phyloP scores from a whole-genome alignment of 2,797 vertebrate species.

The Petrocephalus schoutedeni region DNA sequence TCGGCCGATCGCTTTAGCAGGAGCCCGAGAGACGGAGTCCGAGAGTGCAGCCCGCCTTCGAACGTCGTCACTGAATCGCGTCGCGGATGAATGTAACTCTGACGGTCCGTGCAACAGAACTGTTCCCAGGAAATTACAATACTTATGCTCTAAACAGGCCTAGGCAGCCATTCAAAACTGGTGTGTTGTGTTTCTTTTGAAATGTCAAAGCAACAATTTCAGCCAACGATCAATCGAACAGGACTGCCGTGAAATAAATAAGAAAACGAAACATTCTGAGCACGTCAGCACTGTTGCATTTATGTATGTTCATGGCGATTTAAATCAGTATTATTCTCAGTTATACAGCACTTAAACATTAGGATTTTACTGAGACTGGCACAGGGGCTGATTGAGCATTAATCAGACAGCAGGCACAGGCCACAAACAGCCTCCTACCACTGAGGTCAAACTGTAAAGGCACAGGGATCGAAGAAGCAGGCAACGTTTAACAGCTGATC shows the following conservation, averaged over 20 bases:
- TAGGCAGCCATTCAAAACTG: neutral
- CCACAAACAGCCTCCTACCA: neutral
- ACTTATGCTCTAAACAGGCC: neutral
- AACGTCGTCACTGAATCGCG: neutral
- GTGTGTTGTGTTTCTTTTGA: neutral
- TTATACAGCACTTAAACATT: neutral
- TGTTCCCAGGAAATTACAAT: neutral
- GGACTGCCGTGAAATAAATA: neutral
- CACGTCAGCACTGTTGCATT: neutral
- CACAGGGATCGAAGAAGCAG: neutral
- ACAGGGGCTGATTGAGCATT: neutral
- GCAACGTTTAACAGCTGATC: constrained; percentile 12
- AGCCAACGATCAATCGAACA: neutral
- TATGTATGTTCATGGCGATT: neutral
- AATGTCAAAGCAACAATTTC: neutral
- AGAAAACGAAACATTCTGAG: neutral
- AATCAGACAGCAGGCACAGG: neutral
- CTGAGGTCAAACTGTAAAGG: constrained; percentile 5
- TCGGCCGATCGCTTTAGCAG: neutral
- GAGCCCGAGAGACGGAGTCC: neutral
- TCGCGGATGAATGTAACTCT: neutral
- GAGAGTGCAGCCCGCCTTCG: neutral
- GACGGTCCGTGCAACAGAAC: neutral
- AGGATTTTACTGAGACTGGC: neutral
- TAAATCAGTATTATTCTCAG: neutral